Percentiles rank a stretch among this genome's conserved stretches.
Evolutionary conservation across 2,113 vertebrate species (phyloP).

Genomic region (Oryzias woworae): DNA sequence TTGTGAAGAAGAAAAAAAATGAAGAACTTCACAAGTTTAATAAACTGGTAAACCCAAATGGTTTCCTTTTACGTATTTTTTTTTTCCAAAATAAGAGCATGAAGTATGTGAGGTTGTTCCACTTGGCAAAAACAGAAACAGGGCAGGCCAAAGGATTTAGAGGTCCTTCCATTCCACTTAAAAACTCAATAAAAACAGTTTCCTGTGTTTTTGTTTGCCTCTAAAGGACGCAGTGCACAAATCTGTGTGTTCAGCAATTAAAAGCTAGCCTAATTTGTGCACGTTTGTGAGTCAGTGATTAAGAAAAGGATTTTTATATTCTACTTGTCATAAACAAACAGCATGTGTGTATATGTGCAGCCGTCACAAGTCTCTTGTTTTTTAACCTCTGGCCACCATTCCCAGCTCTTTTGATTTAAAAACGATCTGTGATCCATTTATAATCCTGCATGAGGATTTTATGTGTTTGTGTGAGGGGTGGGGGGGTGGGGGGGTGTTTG

Average conservation of each 20-base stretch:
- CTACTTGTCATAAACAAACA: constrained; percentile 42
- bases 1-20: neutral
- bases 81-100: constrained; percentile 28
- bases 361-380: constrained; percentile 31
- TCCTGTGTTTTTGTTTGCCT: neutral
- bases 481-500: neutral
- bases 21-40: neutral
- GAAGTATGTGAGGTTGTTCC: neutral
- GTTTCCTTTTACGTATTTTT: neutral
- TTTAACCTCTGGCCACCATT: constrained; percentile 46
- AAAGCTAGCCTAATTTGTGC: constrained; percentile 9
- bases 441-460: constrained; percentile 24
- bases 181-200: constrained; percentile 1
- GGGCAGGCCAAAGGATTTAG: neutral
- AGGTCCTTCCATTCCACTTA: neutral
- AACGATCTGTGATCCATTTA: constrained; percentile 20
- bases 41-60: neutral
- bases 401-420: constrained; percentile 24
- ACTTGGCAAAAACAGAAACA: neutral
- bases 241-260: neutral
- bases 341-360: neutral
- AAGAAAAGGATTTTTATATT: constrained; percentile 3
- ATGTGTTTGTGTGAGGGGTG: neutral
- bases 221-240: constrained; percentile 1
- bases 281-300: constrained; percentile 1